Evolutionary conservation across 1,140 invertebrate genomes (phyloP).

Genomic region (Tyrophagus putrescentiae): DNA sequence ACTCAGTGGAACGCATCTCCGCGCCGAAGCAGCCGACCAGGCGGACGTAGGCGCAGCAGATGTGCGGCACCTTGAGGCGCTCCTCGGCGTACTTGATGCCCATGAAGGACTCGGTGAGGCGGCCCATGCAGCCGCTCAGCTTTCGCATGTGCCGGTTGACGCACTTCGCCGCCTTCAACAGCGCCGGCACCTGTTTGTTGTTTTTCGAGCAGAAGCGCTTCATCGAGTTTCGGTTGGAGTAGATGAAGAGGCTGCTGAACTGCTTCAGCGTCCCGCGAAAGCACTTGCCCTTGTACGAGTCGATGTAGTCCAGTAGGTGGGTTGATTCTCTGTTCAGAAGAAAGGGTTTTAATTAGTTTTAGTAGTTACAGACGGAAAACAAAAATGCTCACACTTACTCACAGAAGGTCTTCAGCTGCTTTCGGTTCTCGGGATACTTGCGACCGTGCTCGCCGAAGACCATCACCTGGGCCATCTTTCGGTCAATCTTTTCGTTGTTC

Average conservation of each 20-base stretch:
- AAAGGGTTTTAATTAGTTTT: background rate
- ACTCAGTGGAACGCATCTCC: slow-evolving; percentile 1
- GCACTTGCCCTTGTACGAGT: slow-evolving; percentile 5
- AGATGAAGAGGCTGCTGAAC: background rate
- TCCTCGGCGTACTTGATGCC: slow-evolving; percentile 4
- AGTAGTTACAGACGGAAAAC: background rate
- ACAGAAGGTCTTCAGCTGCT: background rate
- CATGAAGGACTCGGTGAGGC: background rate
- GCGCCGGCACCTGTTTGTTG: background rate
- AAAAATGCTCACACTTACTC: slow-evolving; percentile 6
- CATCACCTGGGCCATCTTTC: slow-evolving; percentile 1
- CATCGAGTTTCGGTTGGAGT: background rate
- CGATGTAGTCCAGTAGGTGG: background rate
- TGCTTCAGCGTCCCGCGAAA: slow-evolving; percentile 1
- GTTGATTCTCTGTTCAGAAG: background rate
- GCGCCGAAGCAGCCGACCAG: slow-evolving; percentile 1
- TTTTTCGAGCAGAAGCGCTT: slow-evolving; percentile 2
- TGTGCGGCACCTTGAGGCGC: slow-evolving; percentile 4
- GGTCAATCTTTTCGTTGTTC: background rate
- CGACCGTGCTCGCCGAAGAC: background rate
- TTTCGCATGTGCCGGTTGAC: background rate
- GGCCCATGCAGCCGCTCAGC: background rate
- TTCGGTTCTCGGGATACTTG: background rate
- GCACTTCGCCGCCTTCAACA: background rate
- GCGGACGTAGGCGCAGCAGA: slow-evolving; percentile 13